Base-by-base conservation (phyloP, 2,113 vertebrate genomes). In the Emydocephalus ijimae region DNA sequence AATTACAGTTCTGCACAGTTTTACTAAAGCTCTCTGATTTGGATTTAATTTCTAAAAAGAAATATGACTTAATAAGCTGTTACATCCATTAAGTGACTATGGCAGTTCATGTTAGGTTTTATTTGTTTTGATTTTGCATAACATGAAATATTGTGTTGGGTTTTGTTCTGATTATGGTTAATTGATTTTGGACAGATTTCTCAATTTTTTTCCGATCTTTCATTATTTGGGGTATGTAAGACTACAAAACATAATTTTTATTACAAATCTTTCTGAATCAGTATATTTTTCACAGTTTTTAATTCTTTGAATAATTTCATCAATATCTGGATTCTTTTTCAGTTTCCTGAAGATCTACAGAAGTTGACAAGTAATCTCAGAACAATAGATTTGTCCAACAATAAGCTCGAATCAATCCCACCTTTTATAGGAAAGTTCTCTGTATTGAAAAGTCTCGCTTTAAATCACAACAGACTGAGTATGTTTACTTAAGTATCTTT, bases 311-410 rank as follows among this genome's bases (percentile, higher is more conserved):
- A 6, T 55, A 92, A 8, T 55, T 94, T 90, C 93, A 91, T 87
- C 39, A 85, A 0, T 93, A 29, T 95, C 10, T 94, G 93, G 48
- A 34, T 90, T 91, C 69, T 95, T 92, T 92, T 91, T 96, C 95
- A 99, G 99, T 99, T 99, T 96, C 99, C 99, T 2, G 98, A 99
- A 96, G 99, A 99, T 93, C 98, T 99, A 91, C 99, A 99, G 97
- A 98, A 98, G 94, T 97, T 99, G 88, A 97, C 98, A 2, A 96
- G 95, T 61, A 99, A 99, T 96, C 98, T 99, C 86, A 98, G 99
- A 94, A 99, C 99, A 0, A 98, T 99, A 85, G 98, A 99, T 90
- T 97, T 99, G 96, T 99, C 99, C 0, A 98, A 96, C 94, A 99
- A 99, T 97, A 99, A 98, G 97, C 98, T 99, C 48, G 98, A 99